Conservation (phyloP, 2,888 invertebrate genomes). For the Kryphioiulus occultus region DNA sequence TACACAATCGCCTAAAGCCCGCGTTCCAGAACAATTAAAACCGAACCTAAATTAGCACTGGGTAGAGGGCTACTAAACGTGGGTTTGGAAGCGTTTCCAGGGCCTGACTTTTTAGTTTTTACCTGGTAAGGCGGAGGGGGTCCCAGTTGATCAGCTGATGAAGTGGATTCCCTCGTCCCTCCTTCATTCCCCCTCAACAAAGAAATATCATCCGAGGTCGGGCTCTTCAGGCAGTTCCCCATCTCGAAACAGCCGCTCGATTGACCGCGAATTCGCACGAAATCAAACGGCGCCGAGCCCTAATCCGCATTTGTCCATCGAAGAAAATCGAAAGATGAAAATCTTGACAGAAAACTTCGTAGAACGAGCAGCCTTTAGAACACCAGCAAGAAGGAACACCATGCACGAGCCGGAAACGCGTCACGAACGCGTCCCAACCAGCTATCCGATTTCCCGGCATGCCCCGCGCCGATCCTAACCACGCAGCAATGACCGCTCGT, state of each 20-base stretch:
- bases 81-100: background rate
- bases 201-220: slow-evolving; percentile 64
- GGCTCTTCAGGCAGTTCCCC: slow-evolving; percentile 65
- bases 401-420: slow-evolving; percentile 23
- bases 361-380: background rate
- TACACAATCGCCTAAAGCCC: background rate
- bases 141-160: slow-evolving; percentile 58
- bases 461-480: background rate
- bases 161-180: slow-evolving; percentile 53
- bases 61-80: background rate
- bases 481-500: background rate
- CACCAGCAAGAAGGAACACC: background rate
- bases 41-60: background rate
- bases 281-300: background rate
- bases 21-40: background rate
- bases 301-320: slow-evolving; percentile 27
- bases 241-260: slow-evolving; percentile 56
- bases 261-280: background rate
- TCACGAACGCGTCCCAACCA: background rate
- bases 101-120: background rate
- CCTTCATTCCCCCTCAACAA: slow-evolving; percentile 61
- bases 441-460: background rate
- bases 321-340: background rate
- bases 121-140: slow-evolving; percentile 64
- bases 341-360: slow-evolving; percentile 16